Conservation (phyloP, 2,113 vertebrate species). For the Sporophila hypoxantha region DNA sequence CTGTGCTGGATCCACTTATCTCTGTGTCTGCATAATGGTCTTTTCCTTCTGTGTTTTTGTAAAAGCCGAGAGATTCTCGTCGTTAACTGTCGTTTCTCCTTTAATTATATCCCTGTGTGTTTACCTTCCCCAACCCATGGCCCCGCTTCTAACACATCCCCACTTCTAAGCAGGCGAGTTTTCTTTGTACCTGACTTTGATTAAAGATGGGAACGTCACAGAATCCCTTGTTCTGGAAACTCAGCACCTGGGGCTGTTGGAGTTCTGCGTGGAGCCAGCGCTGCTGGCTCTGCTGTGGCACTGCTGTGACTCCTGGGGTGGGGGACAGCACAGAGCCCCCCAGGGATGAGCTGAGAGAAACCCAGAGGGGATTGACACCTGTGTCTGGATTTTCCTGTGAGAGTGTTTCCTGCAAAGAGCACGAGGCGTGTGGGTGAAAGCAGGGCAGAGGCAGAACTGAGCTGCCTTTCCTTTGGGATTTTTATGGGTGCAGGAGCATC, state of each 20-base stretch:
- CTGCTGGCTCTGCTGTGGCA: not conserved
- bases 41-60: not conserved
- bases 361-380: rapidly evolving
- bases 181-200: conserved; percentile 29
- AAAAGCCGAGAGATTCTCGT: not conserved
- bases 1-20: conserved; percentile 16
- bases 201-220: not conserved
- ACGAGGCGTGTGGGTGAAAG: not conserved
- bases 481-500: not conserved
- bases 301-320: not conserved
- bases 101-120: not conserved
- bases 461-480: not conserved
- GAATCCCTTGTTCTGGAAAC: not conserved
- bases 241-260: not conserved
- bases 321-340: not conserved
- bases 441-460: not conserved
- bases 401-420: rapidly evolving
- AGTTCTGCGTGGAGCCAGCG: not conserved
- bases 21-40: not conserved
- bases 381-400: not conserved
- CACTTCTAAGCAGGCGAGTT: conserved; percentile 5
- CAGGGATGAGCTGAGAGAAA: rapidly evolving
- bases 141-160: not conserved
- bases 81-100: not conserved
- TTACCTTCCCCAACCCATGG: not conserved